These are phyloP conservation scores for Philopedon plagiatum DNA, from an alignment of 2,888 invertebrate genomes.

Conservation along the genomic window DNA sequence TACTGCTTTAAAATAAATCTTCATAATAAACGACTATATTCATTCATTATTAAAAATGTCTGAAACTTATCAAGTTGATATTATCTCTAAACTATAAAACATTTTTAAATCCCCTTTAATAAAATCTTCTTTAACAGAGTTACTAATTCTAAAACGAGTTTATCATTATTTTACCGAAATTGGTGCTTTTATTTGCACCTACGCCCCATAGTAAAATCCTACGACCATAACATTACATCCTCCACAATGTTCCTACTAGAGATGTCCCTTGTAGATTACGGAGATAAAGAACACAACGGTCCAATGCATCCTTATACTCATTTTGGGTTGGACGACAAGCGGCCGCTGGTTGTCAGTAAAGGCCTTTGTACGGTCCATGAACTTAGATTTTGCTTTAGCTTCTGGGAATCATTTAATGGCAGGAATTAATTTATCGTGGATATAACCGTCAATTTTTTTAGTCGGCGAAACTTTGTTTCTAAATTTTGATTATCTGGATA, in stretches of 20 bases:
- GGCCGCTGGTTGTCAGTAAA: constrained; percentile 7
- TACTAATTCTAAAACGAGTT: background rate
- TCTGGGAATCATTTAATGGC: background rate
- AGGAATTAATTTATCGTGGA: no score
- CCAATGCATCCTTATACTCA: constrained; percentile 63
- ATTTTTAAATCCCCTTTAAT: no score
- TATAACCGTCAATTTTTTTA: no score
- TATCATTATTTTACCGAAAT: background rate
- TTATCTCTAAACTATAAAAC: no score
- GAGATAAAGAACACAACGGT: constrained; percentile 68
- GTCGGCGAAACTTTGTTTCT: no score
- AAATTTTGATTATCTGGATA: no score
- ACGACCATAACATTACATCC: constrained; percentile 21
- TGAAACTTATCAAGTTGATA: no score
- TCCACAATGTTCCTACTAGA: constrained; percentile 25
- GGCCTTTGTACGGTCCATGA: background rate
- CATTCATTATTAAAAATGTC: no score
- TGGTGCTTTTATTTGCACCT: background rate
- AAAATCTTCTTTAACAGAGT: background rate
- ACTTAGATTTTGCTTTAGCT: background rate
- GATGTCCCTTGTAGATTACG: constrained; percentile 62
- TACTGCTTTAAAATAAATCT: no score
- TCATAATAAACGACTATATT: no score
- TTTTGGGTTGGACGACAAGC: constrained; percentile 22
- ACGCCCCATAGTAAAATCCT: constrained; percentile 13